These are phyloP conservation scores for Meles meles DNA, from an alignment of 2,113 vertebrate genomes.

Conservation along the genomic window DNA sequence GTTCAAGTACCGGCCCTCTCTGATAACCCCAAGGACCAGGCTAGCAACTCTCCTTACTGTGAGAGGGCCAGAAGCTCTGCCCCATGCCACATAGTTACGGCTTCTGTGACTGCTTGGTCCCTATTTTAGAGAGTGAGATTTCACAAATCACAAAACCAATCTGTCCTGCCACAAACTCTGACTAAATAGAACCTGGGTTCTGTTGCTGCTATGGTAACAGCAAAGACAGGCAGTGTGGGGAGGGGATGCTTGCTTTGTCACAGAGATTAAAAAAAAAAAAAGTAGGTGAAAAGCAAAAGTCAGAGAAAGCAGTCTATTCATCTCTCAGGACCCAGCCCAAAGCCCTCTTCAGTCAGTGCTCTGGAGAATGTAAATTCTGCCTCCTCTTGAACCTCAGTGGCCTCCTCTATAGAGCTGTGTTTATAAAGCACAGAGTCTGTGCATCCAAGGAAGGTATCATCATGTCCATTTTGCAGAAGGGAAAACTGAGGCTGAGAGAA, in stretches of 20 bases:
- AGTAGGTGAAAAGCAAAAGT: not conserved
- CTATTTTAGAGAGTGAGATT: constrained; percentile 71
- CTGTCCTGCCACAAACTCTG: constrained; percentile 43
- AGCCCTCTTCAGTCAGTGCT: no score
- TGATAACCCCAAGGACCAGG: not conserved
- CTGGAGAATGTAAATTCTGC: not conserved
- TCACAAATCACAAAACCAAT: constrained; percentile 54
- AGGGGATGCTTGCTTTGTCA: not conserved
- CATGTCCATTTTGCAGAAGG: not conserved
- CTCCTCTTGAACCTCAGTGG: not conserved
- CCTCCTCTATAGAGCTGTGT: not conserved
- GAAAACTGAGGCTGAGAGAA: not conserved
- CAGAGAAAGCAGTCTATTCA: not conserved
- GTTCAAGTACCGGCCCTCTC: not conserved
- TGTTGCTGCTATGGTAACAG: constrained; percentile 58
- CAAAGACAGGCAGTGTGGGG: not conserved
- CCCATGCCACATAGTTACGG: not conserved
- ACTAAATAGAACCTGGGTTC: constrained; percentile 50
- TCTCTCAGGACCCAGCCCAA: not conserved
- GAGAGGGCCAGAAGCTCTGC: not conserved
- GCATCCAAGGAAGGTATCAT: not conserved
- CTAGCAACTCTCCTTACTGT: not conserved
- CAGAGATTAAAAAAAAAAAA: not conserved
- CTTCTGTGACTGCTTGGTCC: not conserved
- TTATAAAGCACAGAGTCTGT: not conserved